Percentiles rank a stretch among this genome's conserved stretches.
These are phyloP conservation scores for Lepus townsendii DNA, from an alignment of 2,797 vertebrate species.

Conservation along the genomic window DNA sequence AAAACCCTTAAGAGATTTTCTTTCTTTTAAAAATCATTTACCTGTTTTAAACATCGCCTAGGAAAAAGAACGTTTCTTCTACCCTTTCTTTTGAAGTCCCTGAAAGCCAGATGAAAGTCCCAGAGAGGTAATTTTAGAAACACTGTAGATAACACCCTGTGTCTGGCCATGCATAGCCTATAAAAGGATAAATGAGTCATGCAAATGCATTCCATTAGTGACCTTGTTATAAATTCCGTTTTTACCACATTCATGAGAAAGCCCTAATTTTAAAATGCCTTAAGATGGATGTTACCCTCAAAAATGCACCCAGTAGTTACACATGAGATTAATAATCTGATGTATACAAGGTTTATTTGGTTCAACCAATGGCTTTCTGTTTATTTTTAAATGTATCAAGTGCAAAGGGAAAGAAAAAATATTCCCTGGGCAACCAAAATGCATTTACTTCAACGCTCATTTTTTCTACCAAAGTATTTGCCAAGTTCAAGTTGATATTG, in stretches of 20 bases:
- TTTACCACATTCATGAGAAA: constrained; percentile 69
- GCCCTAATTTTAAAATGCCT: constrained; percentile 52
- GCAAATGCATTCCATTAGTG: constrained; percentile 74
- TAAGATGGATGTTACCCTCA: constrained; percentile 62
- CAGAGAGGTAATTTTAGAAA: constrained; percentile 73
- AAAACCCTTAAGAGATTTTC: not conserved
- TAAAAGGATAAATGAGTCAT: constrained; percentile 72
- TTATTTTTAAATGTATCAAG: constrained; percentile 47
- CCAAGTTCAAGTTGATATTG: constrained; percentile 41
- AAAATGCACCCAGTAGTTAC: constrained; percentile 54
- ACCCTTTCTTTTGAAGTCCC: constrained; percentile 66
- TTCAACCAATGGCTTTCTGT: constrained; percentile 44
- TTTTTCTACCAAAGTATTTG: not conserved
- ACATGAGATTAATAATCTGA: constrained; percentile 17
- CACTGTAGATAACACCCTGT: constrained; percentile 35
- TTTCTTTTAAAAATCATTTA: constrained; percentile 62
- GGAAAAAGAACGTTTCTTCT: constrained; percentile 63
- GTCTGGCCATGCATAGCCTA: constrained; percentile 59
- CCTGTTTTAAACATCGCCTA: constrained; percentile 59
- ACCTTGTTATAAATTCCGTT: constrained; percentile 74
- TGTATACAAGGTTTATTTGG: constrained; percentile 17
- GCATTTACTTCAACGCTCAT: not conserved
- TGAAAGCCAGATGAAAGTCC: constrained; percentile 45
- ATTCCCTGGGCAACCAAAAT: not conserved
- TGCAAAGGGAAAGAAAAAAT: not conserved